Conservation (phyloP, 2,888 invertebrate species). For the Noctua pronuba region DNA sequence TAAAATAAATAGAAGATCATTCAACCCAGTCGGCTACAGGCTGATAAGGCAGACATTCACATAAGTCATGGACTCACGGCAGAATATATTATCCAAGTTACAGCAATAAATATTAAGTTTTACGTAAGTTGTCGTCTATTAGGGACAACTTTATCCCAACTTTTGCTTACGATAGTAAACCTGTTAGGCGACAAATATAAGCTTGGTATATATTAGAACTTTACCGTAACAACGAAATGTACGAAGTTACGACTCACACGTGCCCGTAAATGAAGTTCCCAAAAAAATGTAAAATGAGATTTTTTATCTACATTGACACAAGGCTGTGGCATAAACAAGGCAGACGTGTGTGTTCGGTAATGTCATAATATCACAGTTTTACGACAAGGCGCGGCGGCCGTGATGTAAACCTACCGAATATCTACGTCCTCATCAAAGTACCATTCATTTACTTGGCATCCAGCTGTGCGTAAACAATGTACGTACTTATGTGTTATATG, state of each 20-base stretch:
- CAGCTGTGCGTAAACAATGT: constrained; percentile 64
- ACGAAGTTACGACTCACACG: constrained; percentile 6
- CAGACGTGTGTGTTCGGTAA: constrained; percentile 54
- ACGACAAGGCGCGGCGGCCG: constrained; percentile 56
- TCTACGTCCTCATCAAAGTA: constrained; percentile 51
- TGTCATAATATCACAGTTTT: constrained; percentile 66
- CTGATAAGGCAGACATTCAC: neutral
- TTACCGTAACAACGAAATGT: neutral
- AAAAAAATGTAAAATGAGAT: constrained; percentile 54
- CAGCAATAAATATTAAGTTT: constrained; percentile 46
- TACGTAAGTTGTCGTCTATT: constrained; percentile 21
- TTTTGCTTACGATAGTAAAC: constrained; percentile 27
- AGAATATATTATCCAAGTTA: constrained; percentile 45
- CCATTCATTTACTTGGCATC: constrained; percentile 61
- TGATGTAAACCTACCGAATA: constrained; percentile 57
- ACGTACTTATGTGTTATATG: constrained; percentile 22
- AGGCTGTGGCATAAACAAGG: constrained; percentile 46
- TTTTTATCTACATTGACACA: constrained; percentile 63
- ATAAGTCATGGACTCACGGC: constrained; percentile 8
- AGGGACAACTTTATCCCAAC: constrained; percentile 27
- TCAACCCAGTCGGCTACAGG: neutral
- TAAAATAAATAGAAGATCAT: constrained; percentile 6
- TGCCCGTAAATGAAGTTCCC: constrained; percentile 32
- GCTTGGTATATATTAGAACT: constrained; percentile 15
- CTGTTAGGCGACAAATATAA: constrained; percentile 17